Evolutionary conservation across 1,140 invertebrate species (phyloP).

Genomic region (Druon quercuslanigerum): DNA sequence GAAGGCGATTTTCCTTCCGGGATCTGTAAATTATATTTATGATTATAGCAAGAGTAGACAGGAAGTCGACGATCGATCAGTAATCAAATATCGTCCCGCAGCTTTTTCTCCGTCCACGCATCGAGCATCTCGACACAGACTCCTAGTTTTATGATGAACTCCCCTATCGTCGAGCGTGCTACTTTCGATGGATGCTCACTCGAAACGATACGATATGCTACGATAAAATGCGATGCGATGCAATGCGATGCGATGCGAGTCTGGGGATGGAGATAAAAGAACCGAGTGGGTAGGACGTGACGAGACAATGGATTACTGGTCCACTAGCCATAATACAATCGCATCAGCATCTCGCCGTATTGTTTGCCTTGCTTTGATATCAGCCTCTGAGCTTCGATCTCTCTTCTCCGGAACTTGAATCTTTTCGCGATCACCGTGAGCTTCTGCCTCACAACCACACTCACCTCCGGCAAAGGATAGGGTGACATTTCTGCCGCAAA

Average conservation of each 20-base stretch:
- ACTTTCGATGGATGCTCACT: constrained; percentile 76
- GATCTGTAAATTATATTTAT: too few relatives aligned
- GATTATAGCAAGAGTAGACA: constrained; percentile 33
- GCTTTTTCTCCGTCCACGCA: constrained; percentile 36
- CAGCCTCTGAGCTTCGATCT: constrained; percentile 60
- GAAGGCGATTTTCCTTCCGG: too few relatives aligned
- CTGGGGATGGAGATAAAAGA: constrained; percentile 74
- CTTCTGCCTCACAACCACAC: constrained; percentile 13
- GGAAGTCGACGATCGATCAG: constrained; percentile 57
- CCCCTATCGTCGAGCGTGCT: constrained; percentile 62
- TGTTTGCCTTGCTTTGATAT: constrained; percentile 74
- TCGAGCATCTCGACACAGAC: constrained; percentile 37
- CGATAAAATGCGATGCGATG: constrained; percentile 48
- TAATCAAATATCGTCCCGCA: constrained; percentile 49
- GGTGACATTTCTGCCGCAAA: constrained; percentile 23
- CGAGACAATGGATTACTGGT: constrained; percentile 75
- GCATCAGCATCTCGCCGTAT: constrained; percentile 76
- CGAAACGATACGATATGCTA: constrained; percentile 69
- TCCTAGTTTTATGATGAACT: constrained; percentile 47
- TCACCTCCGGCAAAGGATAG: background rate
- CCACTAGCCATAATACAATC: constrained; percentile 76
- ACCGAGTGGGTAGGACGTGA: constrained; percentile 75
- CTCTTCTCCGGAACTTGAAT: constrained; percentile 35
- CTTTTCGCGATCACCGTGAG: constrained; percentile 16
- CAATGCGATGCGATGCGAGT: constrained; percentile 56